Evolutionary conservation across 2,113 vertebrate species (phyloP).

Genomic region (Bambusicola thoracicus): DNA sequence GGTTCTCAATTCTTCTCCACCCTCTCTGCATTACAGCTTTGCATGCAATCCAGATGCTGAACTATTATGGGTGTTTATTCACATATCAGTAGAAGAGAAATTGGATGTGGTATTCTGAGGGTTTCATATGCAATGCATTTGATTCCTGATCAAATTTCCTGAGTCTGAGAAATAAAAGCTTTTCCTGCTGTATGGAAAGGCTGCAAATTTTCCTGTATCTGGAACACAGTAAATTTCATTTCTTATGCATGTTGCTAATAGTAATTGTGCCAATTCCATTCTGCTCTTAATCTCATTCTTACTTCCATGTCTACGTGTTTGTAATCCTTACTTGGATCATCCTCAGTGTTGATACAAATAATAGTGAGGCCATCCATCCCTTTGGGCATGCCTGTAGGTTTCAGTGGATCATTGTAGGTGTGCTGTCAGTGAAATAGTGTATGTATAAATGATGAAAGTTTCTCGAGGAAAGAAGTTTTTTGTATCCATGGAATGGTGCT

Average conservation of each 20-base stretch:
- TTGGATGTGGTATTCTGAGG: background rate
- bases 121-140: background rate
- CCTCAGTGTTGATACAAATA: background rate
- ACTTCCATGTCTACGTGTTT: rapidly evolving
- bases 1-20: background rate
- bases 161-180: background rate
- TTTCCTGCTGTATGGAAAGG: background rate
- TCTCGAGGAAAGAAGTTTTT: background rate
- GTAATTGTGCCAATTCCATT: background rate
- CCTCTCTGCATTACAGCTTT: background rate
- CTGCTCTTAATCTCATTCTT: background rate
- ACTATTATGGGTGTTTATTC: background rate
- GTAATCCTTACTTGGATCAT: background rate
- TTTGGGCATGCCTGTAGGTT: background rate
- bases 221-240: background rate
- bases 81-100: background rate
- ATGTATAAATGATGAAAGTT: background rate
- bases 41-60: background rate
- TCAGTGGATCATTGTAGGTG: background rate
- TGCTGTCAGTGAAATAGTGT: background rate
- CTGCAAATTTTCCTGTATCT: background rate
- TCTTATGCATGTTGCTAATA: background rate
- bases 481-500: background rate
- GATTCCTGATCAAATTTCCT: background rate
- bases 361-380: background rate